phyloP scores from a whole-genome alignment of 2,888 invertebrate genomes.

The Pemphredon lugubris region DNA sequence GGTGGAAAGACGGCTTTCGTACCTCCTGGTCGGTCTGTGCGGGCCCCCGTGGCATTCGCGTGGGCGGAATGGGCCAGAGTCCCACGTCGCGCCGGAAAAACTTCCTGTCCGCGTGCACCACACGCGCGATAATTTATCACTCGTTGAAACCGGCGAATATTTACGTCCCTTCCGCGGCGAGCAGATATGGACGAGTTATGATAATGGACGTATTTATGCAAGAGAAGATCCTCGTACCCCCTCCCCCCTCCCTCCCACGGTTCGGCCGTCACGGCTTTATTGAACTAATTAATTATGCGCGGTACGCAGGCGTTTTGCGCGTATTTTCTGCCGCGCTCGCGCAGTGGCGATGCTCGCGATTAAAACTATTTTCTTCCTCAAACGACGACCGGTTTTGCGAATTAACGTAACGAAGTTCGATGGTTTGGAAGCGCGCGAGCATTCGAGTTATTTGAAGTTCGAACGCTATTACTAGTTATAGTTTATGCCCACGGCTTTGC shows the following conservation, averaged over 20 bases:
- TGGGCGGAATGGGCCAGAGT: conserved; percentile 46
- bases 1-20: conserved; percentile 24
- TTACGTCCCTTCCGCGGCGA: conserved; percentile 38
- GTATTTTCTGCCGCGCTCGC: conserved; percentile 1
- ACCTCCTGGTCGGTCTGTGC: conserved; percentile 17
- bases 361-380: conserved; percentile 32
- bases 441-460: no score
- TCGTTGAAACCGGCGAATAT: conserved; percentile 45
- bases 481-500: no score
- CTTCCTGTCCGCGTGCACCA: conserved; percentile 1
- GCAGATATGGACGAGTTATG: conserved; percentile 53
- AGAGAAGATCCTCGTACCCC: conserved; percentile 17
- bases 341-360: conserved; percentile 50
- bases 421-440: no score
- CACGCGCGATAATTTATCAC: conserved; percentile 55
- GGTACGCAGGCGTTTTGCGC: conserved; percentile 49
- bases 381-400: background rate
- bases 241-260: no score
- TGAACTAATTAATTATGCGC: conserved; percentile 57
- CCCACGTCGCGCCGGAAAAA: conserved; percentile 23
- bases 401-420: no score
- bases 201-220: conserved; percentile 59
- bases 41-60: conserved; percentile 37
- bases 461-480: no score
- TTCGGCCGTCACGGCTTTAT: conserved; percentile 31